phyloP scores from a whole-genome alignment of 2,888 invertebrate species.

The Archaeoteleia sp. region DNA sequence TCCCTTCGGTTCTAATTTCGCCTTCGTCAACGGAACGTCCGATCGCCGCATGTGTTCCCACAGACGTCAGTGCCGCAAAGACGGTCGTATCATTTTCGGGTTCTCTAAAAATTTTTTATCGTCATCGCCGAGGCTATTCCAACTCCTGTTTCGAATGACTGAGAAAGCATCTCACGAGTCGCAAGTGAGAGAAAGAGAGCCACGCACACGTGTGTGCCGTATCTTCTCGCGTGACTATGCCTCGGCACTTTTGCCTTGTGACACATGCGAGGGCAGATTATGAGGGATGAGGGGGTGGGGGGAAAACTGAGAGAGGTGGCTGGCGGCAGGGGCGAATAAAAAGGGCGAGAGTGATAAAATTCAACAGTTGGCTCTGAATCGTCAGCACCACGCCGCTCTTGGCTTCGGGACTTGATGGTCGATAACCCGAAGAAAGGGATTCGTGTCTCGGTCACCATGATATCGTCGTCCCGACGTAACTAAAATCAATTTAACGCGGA shows the following conservation, averaged over 20 bases:
- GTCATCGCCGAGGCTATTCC: slow-evolving; percentile 31
- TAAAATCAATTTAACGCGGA: slow-evolving; percentile 34
- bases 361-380: slow-evolving; percentile 55
- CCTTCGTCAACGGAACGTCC: slow-evolving; percentile 35
- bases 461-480: slow-evolving; percentile 14
- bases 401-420: slow-evolving; percentile 41
- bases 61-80: slow-evolving; percentile 35
- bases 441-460: slow-evolving; percentile 40
- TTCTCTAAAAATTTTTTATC: slow-evolving; percentile 20
- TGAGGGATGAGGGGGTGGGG: slow-evolving; percentile 13
- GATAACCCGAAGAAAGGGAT: slow-evolving; percentile 53
- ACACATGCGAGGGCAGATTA: slow-evolving; percentile 49
- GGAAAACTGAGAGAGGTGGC: slow-evolving; percentile 1
- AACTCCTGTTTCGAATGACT: neutral
- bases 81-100: slow-evolving; percentile 56
- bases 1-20: slow-evolving; percentile 41
- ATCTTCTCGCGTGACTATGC: slow-evolving; percentile 13
- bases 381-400: slow-evolving; percentile 38
- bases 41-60: slow-evolving; percentile 50
- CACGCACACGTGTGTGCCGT: slow-evolving; percentile 45
- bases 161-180: too few species aligned
- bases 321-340: slow-evolving; percentile 26
- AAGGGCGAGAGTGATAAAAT: slow-evolving; percentile 57
- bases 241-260: slow-evolving; percentile 21
- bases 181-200: slow-evolving; percentile 28